Conservation (phyloP, 2,113 vertebrate genomes). For the Vidua chalybeata region DNA sequence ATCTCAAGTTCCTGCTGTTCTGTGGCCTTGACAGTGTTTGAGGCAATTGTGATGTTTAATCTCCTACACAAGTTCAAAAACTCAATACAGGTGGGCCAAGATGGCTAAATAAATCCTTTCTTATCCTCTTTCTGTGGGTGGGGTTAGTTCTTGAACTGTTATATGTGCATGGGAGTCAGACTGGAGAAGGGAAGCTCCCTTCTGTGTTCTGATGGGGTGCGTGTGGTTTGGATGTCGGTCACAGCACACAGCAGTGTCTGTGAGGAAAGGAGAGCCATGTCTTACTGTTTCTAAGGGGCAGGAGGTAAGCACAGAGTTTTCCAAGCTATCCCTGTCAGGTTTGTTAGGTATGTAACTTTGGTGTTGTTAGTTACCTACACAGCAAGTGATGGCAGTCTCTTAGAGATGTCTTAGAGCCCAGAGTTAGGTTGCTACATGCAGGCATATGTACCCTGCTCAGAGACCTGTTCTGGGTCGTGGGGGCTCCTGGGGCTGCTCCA, state of each 20-base stretch:
- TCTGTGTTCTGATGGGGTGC: background rate
- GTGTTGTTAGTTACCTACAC: background rate
- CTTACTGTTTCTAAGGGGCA: background rate
- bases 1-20: background rate
- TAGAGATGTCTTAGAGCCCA: background rate
- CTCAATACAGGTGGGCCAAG: background rate
- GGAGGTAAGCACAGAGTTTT: background rate
- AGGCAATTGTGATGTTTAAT: background rate
- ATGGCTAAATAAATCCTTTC: background rate
- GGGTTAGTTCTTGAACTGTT: background rate
- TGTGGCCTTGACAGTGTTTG: background rate
- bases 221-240: accelerated
- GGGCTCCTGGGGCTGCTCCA: background rate
- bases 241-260: background rate
- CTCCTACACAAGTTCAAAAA: background rate
- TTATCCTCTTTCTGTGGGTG: background rate
- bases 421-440: background rate
- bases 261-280: background rate
- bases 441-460: background rate
- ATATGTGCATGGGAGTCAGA: background rate
- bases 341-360: background rate
- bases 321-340: background rate
- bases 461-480: accelerated
- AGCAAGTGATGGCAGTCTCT: background rate
- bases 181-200: background rate